Evolutionary conservation across 2,888 invertebrate genomes (phyloP), one percentile per base, ranked within the genome.

Genomic region (Amaurobius ferox): DNA sequence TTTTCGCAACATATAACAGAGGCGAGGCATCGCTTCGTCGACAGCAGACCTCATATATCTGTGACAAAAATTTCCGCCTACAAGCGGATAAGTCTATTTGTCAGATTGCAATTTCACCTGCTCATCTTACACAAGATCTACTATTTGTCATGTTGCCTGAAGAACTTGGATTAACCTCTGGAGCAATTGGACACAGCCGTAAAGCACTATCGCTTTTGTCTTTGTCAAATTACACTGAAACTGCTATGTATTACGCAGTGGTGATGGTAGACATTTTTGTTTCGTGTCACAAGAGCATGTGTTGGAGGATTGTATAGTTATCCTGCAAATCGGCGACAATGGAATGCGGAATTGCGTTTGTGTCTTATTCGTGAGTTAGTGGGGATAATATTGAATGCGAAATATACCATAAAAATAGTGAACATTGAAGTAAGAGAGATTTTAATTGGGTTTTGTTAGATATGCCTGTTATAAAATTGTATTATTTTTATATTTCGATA

Each of bases 81-180:
- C 62, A 16, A 29, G 19, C n/a, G 70, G 71, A 83, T 48, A 70
- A 83, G 83, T 83, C 83, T 83, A 83, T 83, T 83, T 83, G 83
- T 83, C 83, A 83, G 71, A 6, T 30, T 16, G 55, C 13, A 23
- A 11, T 11, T 55, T 55, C 55, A 55, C 23, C 55, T 55, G 55
- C 55, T 55, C 55, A 55, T 55, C 55, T 55, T 11, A 0, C 19
- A 55, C 55, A 55, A 23, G 55, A 55, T 55, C 55, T 55, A 55
- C 55, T 55, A 55, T 23, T 55, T 55, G 55, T 55, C 55, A 55
- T 55, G 55, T 55, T 55, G 23, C 23, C 5, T 23, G 23, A 55
- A 23, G 55, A 55, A 55, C 55, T 11, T 55, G 55, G 55, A 55
- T 55, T 55, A 55, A 55, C 55, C 55, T 55, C 23, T 23, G 55